Base-by-base conservation (phyloP, 2,888 invertebrate genomes). In the Euproctis similis region DNA sequence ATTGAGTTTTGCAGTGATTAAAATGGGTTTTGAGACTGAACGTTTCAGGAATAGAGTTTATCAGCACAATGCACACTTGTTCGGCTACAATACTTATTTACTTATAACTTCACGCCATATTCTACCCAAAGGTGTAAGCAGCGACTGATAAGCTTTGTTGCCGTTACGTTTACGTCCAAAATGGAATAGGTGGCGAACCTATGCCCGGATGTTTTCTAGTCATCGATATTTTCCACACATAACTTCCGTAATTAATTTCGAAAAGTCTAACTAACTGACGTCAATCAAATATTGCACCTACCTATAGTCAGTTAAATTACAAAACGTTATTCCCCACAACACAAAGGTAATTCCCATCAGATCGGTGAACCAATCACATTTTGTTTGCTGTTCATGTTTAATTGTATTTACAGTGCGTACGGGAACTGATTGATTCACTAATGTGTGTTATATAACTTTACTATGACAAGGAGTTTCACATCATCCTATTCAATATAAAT, bases 1-100 rank as follows among this genome's bases (percentile, higher is more conserved):
- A 64, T 60, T 58, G 42, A 42, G 44, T 46, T 42, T 18, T 37
- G 30, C n/a, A n/a, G n/a, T n/a, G n/a, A n/a, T n/a, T n/a, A n/a
- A n/a, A n/a, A n/a, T n/a, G n/a, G n/a, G n/a, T n/a, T n/a, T n/a
- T n/a, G n/a, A n/a, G n/a, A n/a, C n/a, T n/a, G n/a, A n/a, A n/a
- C n/a, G n/a, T n/a, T n/a, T n/a, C n/a, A n/a, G n/a, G n/a, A n/a
- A n/a, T n/a, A n/a, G n/a, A n/a, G n/a, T n/a, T n/a, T n/a, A n/a
- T n/a, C n/a, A n/a, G n/a, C n/a, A n/a, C n/a, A n/a, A n/a, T n/a
- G n/a, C n/a, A n/a, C n/a, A n/a, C n/a, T n/a, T n/a, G n/a, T n/a
- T n/a, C n/a, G n/a, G n/a, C n/a, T n/a, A n/a, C n/a, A n/a, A n/a
- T n/a, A n/a, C n/a, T n/a, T n/a, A n/a, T n/a, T n/a, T n/a, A n/a